phyloP scores from a whole-genome alignment of 1,140 invertebrate genomes.

The Ditylenchus dipsaci region DNA sequence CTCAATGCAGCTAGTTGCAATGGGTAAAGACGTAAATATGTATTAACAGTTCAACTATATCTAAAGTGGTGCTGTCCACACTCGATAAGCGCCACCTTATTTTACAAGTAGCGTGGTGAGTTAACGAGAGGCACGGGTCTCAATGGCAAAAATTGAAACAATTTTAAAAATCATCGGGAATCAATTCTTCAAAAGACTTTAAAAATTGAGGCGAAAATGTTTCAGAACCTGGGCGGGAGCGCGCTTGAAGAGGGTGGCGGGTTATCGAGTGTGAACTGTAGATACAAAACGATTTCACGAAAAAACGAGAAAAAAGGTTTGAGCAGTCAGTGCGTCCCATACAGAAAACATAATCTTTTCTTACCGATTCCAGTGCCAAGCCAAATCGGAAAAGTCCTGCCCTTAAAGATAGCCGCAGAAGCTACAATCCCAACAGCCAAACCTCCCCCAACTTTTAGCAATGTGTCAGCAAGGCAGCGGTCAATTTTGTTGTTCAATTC shows the following conservation, averaged over 20 bases:
- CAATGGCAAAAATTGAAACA: no score
- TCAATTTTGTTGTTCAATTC: constrained; percentile 40
- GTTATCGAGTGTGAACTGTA: background rate
- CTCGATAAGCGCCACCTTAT: background rate
- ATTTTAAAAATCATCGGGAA: no score
- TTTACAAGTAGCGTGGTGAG: no score
- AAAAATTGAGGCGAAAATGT: no score
- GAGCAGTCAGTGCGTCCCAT: background rate
- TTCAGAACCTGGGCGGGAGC: no score
- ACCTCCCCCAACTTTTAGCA: constrained; percentile 37
- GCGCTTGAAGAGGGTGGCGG: no score
- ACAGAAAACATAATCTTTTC: background rate
- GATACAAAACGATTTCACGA: background rate
- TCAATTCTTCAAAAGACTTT: background rate
- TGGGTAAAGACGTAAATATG: background rate
- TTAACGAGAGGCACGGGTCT: no score
- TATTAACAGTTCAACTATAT: background rate
- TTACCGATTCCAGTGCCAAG: constrained; percentile 44
- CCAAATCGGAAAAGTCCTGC: constrained; percentile 41
- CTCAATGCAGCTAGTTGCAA: no score
- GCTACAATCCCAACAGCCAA: constrained; percentile 36
- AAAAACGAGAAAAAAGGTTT: background rate
- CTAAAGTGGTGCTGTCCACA: background rate
- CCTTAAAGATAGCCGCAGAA: constrained; percentile 35
- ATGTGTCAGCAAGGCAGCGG: constrained; percentile 41